Conservation (phyloP, 2,888 invertebrate genomes). For the Cosmia trapezina region DNA sequence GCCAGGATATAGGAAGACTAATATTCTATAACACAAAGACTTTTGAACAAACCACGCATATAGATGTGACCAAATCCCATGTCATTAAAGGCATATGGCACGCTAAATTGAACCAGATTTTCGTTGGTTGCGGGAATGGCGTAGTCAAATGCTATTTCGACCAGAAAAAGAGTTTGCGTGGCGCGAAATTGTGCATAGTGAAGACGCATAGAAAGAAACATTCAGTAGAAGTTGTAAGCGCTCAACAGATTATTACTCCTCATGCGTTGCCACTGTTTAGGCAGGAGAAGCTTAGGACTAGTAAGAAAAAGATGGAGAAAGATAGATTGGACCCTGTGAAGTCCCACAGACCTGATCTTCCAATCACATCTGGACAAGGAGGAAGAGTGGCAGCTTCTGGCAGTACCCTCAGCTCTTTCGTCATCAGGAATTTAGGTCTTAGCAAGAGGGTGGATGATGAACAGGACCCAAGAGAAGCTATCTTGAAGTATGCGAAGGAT, state of each 20-base stretch:
- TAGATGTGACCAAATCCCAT: conserved; percentile 95
- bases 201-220: conserved; percentile 95
- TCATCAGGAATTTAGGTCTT: conserved; percentile 98
- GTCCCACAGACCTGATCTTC: conserved; percentile 95
- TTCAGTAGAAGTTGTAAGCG: conserved; percentile 96
- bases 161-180: conserved; percentile 95
- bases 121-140: conserved; percentile 97
- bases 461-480: conserved; percentile 98
- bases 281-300: conserved; percentile 96
- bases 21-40: conserved; percentile 95
- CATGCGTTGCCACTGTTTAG: conserved; percentile 98
- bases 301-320: conserved; percentile 97
- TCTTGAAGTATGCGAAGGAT: conserved; percentile 97
- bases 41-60: conserved; percentile 93
- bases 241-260: conserved; percentile 98
- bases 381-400: conserved; percentile 98
- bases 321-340: conserved; percentile 96
- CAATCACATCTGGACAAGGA: conserved; percentile 97
- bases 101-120: conserved; percentile 98
- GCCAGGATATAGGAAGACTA: conserved; percentile 92
- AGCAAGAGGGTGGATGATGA: conserved; percentile 98
- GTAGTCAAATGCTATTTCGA: conserved; percentile 97
- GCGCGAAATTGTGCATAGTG: conserved; percentile 96
- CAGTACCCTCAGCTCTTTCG: conserved; percentile 98
- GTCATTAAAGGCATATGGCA: conserved; percentile 98